Base-by-base conservation (phyloP, 2,113 vertebrate genomes). In the Sylvia atricapilla region DNA sequence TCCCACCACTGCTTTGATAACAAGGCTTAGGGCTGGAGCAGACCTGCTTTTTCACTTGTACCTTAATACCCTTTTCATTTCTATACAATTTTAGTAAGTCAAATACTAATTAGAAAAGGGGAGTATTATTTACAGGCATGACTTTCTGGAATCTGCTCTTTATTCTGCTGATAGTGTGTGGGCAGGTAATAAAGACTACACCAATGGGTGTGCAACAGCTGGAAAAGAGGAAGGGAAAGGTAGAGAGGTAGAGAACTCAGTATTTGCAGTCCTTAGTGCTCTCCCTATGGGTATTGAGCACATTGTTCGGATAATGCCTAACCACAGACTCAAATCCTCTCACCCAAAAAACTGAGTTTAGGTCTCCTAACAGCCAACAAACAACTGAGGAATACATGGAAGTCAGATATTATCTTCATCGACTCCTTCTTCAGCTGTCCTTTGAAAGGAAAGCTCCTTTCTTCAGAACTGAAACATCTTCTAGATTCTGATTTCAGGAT, bases 111-210 rank as follows among this genome's bases (percentile, higher is more conserved):
- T 72, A 63, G n/a, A 88, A 85, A 86, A 44, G 7, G 6, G 2
- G 16, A 2, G 0, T 55, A 50, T 37, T 79, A 75, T 14, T 60
- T 37, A 62, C 18, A 31, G 7, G 22, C 25, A 31, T 0, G 1
- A 68, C 47, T 58, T 68, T 22, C 47, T 37, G 47, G 19, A 79
- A 72, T 67, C 31, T 62, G 10, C 28, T 69, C 66, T 79, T 75
- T 49, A 77, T 67, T 90, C 66, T 67, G 15, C 19, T 46, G 33
- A 9, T 31, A 62, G 20, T 15, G 9, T 49, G 49, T 70, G 33
- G 17, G 10, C 12, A 59, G 30, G 21, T 67, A 92, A 53, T 25
- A 67, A 78, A 69, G 33, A 41, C 41, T 35, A 23, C 13, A 60
- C 10, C 41, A 50, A 5, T 3, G 2, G 1, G 19, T 13, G 20